These are phyloP conservation scores for Hoplodrina blanda DNA, from an alignment of 2,888 invertebrate species.

Conservation along the genomic window DNA sequence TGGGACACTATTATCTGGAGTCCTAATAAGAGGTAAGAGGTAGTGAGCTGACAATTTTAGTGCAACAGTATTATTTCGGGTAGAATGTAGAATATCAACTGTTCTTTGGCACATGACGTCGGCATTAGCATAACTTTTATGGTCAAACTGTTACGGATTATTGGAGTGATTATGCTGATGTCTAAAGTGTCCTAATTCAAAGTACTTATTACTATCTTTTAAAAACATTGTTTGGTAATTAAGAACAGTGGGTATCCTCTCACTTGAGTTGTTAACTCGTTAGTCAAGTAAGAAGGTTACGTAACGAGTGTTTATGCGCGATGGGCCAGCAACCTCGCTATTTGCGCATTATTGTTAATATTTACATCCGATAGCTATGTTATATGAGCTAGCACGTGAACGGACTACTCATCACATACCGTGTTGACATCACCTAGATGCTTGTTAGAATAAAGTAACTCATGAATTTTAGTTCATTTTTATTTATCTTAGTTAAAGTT, in stretches of 20 bases:
- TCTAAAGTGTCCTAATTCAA: slow-evolving; percentile 14
- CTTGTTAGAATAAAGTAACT: slow-evolving; percentile 13
- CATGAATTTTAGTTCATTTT: not conserved
- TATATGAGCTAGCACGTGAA: slow-evolving; percentile 39
- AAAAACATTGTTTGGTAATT: slow-evolving; percentile 30
- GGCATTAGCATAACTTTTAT: slow-evolving; percentile 25
- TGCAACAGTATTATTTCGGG: slow-evolving; percentile 8
- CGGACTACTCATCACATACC: slow-evolving; percentile 29
- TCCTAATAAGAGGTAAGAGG: slow-evolving; percentile 3
- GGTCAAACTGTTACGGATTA: slow-evolving; percentile 7
- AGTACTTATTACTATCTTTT: slow-evolving; percentile 26
- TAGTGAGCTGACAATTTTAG: not conserved
- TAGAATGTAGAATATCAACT: slow-evolving; percentile 22
- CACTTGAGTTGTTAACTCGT: slow-evolving; percentile 49
- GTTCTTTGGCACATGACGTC: slow-evolving; percentile 23
- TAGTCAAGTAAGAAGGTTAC: slow-evolving; percentile 41
- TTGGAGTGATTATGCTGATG: slow-evolving; percentile 10
- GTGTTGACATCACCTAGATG: slow-evolving; percentile 40
- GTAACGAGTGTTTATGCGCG: slow-evolving; percentile 44
- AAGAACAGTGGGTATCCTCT: slow-evolving; percentile 48
- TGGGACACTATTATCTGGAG: not conserved
- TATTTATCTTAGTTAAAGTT: not conserved
- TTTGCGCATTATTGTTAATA: slow-evolving; percentile 54
- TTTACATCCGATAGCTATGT: slow-evolving; percentile 48
- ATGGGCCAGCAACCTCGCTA: slow-evolving; percentile 46